Evolutionary conservation across 2,113 vertebrate genomes (phyloP).

Genomic region (Clinocottus analis): DNA sequence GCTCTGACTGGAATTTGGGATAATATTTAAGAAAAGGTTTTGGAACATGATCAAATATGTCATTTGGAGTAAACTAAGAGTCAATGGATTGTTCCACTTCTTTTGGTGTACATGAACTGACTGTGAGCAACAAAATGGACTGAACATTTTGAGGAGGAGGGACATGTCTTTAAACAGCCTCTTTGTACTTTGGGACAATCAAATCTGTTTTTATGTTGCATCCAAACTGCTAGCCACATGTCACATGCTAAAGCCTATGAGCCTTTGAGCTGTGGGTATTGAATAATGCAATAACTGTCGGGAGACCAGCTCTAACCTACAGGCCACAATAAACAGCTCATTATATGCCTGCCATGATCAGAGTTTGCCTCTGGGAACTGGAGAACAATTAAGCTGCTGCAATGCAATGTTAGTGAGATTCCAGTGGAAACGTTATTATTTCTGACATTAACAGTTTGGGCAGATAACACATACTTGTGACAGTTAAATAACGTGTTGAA

Average conservation of each 20-base stretch:
- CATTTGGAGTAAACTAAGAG: neutral
- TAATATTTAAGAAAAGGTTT: neutral
- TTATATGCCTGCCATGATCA: neutral
- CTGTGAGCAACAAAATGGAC: neutral
- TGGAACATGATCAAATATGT: neutral
- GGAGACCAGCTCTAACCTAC: neutral
- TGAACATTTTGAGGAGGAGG: neutral
- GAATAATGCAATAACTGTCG: slow-evolving; percentile 21
- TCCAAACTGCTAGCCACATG: neutral
- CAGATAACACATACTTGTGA: neutral
- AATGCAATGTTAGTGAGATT: neutral
- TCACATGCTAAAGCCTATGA: neutral
- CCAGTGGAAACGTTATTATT: neutral
- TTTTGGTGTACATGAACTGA: neutral
- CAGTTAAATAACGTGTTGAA: too few species aligned
- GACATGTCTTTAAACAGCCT: neutral
- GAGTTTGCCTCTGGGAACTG: slow-evolving; percentile 6
- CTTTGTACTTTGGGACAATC: neutral
- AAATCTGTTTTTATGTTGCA: neutral
- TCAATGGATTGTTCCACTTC: neutral
- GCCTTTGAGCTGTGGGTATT: slow-evolving; percentile 16
- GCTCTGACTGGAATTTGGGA: neutral
- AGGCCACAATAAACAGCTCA: slow-evolving; percentile 12
- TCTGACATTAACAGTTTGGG: neutral
- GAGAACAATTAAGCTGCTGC: neutral